These are phyloP conservation scores for Triplophysa yarkandensis DNA, from an alignment of 2,797 vertebrate genomes.

Conservation along the genomic window DNA sequence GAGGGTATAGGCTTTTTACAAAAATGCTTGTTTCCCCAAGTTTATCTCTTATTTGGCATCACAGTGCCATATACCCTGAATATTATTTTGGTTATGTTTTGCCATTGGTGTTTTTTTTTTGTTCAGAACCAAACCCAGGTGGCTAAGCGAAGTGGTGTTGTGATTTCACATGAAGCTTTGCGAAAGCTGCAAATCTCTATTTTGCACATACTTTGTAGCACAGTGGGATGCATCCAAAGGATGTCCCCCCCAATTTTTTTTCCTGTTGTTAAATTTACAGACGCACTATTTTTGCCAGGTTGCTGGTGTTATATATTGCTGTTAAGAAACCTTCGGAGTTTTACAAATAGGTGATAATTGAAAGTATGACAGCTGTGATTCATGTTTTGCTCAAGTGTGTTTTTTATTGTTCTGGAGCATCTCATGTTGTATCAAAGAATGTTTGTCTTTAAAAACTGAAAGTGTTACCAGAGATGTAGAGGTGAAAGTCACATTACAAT, in stretches of 20 bases:
- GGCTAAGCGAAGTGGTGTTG: slow-evolving; percentile 2
- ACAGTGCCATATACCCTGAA: no score
- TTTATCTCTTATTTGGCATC: no score
- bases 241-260: slow-evolving; percentile 19
- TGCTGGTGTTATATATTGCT: slow-evolving; percentile 6
- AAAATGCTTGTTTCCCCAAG: no score
- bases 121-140: background rate
- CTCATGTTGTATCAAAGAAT: background rate
- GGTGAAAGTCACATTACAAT: slow-evolving; percentile 32
- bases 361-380: slow-evolving; percentile 46
- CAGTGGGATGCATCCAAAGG: slow-evolving; percentile 1
- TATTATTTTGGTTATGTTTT: no score
- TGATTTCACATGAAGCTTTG: slow-evolving; percentile 27
- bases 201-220: background rate
- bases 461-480: slow-evolving; percentile 4
- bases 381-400: background rate
- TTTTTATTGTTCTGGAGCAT: background rate
- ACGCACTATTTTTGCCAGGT: slow-evolving; percentile 11
- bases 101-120: slow-evolving; percentile 8
- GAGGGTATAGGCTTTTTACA: no score
- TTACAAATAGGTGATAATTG: slow-evolving; percentile 65
- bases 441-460: slow-evolving; percentile 8
- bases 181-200: background rate
- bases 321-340: slow-evolving; percentile 46
- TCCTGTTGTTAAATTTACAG: slow-evolving; percentile 4